phyloP scores from a whole-genome alignment of 2,113 vertebrate species.

The Loxodonta africana region DNA sequence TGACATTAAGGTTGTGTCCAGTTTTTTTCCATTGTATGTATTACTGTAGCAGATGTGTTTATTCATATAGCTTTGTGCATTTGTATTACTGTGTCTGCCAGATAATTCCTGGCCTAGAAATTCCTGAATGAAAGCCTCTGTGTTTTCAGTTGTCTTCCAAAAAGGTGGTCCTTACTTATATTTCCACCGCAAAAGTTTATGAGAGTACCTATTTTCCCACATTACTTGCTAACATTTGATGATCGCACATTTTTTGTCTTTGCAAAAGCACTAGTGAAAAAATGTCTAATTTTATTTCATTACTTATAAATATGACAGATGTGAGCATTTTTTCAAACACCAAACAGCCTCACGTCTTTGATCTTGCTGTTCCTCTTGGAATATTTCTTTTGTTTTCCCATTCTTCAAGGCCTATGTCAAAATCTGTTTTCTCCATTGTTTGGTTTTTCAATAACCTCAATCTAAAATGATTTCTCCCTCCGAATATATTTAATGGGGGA shows the following conservation, averaged over 20 bases:
- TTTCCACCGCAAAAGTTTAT: constrained; percentile 5
- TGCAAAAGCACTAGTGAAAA: constrained; percentile 21
- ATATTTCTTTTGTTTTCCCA: neutral
- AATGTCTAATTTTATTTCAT: constrained; percentile 24
- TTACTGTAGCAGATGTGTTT: constrained; percentile 44
- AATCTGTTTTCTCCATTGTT: neutral
- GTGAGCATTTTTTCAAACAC: neutral
- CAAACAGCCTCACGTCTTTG: neutral
- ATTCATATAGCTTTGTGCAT: constrained; percentile 8
- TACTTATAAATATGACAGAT: constrained; percentile 9
- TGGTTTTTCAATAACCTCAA: constrained; percentile 4
- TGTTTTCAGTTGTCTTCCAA: constrained; percentile 37
- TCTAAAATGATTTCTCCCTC: constrained; percentile 30
- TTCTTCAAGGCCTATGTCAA: constrained; percentile 32
- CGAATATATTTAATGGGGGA: no score
- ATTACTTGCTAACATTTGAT: neutral
- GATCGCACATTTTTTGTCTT: constrained; percentile 11
- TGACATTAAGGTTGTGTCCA: neutral
- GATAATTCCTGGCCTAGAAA: constrained; percentile 22
- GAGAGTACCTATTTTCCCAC: constrained; percentile 29
- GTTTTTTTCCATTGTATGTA: constrained; percentile 2
- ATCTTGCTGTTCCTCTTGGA: constrained; percentile 52
- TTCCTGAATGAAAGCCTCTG: neutral
- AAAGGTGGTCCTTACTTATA: neutral
- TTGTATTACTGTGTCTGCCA: neutral